Conservation (phyloP, 2,113 vertebrate species). For the Scomber japonicus region DNA sequence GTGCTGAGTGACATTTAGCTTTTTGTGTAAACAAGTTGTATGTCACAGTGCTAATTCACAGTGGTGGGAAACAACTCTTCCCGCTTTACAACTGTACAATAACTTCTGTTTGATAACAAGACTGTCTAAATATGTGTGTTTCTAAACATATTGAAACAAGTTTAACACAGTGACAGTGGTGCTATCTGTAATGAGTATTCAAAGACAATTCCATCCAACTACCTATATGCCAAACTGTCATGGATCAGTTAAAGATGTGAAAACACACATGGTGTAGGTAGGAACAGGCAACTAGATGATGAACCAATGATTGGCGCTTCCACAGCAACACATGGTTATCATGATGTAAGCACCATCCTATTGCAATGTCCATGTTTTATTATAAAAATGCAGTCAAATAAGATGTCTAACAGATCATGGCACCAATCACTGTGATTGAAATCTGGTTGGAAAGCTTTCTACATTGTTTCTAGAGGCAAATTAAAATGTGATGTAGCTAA, state of each 20-base stretch:
- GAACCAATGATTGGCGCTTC: conserved; percentile 11
- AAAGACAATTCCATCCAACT: conserved; percentile 12
- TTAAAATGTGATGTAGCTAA: conserved; percentile 45
- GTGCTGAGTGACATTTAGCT: neutral
- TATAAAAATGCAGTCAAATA: conserved; percentile 13
- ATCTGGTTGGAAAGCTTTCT: conserved; percentile 31
- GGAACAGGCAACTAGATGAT: conserved; percentile 16
- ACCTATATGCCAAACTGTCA: conserved; percentile 22
- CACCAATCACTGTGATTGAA: conserved; percentile 38
- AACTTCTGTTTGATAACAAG: neutral
- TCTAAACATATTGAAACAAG: neutral
- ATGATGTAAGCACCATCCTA: conserved; percentile 28
- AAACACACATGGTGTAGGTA: conserved; percentile 45
- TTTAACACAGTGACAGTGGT: neutral
- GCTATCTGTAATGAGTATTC: conserved; percentile 10
- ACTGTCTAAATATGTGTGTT: neutral
- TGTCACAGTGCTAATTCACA: neutral
- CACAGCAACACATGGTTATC: neutral
- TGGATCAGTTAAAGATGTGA: conserved; percentile 32
- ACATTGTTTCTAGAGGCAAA: conserved; percentile 39
- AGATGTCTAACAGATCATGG: conserved; percentile 28
- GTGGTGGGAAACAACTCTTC: neutral
- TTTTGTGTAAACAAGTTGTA: neutral
- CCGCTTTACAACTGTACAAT: neutral
- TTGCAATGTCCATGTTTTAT: conserved; percentile 9